These are phyloP conservation scores for Drosophila repletoides DNA, from an alignment of 1,140 invertebrate species.

Conservation along the genomic window DNA sequence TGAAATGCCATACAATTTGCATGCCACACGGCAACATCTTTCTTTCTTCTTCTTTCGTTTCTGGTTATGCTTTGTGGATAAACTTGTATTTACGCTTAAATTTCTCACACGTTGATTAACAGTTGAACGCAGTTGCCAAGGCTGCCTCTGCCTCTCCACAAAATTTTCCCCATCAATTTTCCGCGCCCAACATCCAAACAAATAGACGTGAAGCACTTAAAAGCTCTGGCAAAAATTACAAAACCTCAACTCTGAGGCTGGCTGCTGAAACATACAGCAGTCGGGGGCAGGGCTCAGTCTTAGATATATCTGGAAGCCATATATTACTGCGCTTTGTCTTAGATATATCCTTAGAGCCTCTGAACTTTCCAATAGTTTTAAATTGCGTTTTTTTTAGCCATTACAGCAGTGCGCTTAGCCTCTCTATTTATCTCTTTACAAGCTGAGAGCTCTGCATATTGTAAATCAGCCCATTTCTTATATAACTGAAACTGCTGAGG, in stretches of 20 bases:
- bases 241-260: conserved; percentile 13
- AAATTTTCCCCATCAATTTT: conserved; percentile 31
- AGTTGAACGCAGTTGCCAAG: conserved; percentile 30
- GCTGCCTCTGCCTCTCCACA: neutral
- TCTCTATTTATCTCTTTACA: no score
- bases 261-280: neutral
- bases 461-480: no score
- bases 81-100: conserved; percentile 13
- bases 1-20: conserved; percentile 43
- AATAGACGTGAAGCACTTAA: conserved; percentile 35
- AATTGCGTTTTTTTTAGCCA: no score
- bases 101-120: conserved; percentile 31
- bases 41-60: conserved; percentile 4
- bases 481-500: no score
- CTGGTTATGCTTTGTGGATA: neutral
- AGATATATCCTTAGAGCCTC: no score
- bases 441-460: no score
- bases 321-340: no score
- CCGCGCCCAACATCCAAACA: neutral
- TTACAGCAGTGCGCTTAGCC: no score
- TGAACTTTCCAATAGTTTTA: no score
- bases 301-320: no score
- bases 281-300: no score
- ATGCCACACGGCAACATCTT: conserved; percentile 9
- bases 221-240: conserved; percentile 25